A percentile compares a stretch with the other conserved stretches of the same genome.
Evolutionary conservation across 2,888 invertebrate genomes (phyloP).

Genomic region (Lasius fuliginosus): DNA sequence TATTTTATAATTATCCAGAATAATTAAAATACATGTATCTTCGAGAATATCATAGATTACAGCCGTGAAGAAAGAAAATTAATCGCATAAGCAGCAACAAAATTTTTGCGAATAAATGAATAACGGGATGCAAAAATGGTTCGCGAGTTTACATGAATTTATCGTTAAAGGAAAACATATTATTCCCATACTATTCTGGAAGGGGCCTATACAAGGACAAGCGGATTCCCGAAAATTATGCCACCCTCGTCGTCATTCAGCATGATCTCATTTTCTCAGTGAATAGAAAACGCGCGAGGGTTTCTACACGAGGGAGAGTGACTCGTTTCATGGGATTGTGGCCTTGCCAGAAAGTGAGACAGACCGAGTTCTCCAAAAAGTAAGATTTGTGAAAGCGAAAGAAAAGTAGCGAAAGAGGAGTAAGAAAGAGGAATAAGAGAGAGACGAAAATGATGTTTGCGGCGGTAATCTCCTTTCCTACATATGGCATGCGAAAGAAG

Average conservation of each 20-base stretch:
- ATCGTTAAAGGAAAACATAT: constrained; percentile 67
- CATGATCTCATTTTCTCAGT: constrained; percentile 73
- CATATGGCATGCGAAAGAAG: constrained; percentile 14
- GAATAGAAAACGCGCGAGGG: constrained; percentile 65
- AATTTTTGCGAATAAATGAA: constrained; percentile 4
- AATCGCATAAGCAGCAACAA: not conserved
- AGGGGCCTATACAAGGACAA: not conserved
- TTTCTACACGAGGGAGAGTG: constrained; percentile 60
- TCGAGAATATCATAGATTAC: not conserved
- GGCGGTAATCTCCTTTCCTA: constrained; percentile 61
- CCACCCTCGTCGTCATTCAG: constrained; percentile 58
- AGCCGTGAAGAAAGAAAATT: not conserved
- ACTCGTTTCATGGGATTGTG: constrained; percentile 71
- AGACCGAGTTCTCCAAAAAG: constrained; percentile 29
- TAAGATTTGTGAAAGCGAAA: constrained; percentile 12
- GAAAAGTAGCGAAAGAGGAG: constrained; percentile 11
- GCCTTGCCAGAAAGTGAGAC: constrained; percentile 45
- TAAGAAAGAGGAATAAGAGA: constrained; percentile 27
- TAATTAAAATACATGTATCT: not conserved
- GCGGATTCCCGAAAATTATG: constrained; percentile 66
- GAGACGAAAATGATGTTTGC: constrained; percentile 68
- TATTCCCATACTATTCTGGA: constrained; percentile 30
- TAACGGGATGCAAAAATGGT: constrained; percentile 1
- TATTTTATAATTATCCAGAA: not conserved
- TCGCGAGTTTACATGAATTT: constrained; percentile 59